Conservation (phyloP, 2,888 invertebrate species). For the Gnatocerus cornutus region DNA sequence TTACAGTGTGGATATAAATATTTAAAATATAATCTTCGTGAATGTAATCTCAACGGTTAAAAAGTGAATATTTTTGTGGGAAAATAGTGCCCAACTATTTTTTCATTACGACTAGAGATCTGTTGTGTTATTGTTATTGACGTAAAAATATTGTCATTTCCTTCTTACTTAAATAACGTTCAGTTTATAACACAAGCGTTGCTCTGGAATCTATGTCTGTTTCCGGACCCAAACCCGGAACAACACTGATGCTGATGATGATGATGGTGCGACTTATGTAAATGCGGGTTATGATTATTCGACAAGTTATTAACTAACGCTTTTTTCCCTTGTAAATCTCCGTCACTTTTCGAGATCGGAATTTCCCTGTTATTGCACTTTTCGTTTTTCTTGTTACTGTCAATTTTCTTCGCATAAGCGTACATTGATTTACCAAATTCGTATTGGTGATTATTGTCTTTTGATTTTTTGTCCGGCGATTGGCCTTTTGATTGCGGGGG, state of each 20-base stretch:
- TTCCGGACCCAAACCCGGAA: conserved; percentile 70
- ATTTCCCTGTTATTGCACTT: conserved; percentile 52
- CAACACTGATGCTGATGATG: conserved; percentile 71
- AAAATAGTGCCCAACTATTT: conserved; percentile 19
- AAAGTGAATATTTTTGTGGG: conserved; percentile 31
- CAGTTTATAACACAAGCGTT: conserved; percentile 70
- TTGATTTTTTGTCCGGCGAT: conserved; percentile 11
- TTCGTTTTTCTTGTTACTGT: conserved; percentile 50
- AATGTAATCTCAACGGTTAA: conserved; percentile 14
- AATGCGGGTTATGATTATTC: conserved; percentile 62
- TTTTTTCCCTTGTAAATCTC: conserved; percentile 59
- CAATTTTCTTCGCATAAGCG: conserved; percentile 61
- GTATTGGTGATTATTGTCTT: conserved; percentile 50
- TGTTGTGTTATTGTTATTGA: conserved; percentile 7
- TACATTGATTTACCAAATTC: conserved; percentile 64
- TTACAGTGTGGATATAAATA: conserved; percentile 26
- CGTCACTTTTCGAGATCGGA: conserved; percentile 65
- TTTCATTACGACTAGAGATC: conserved; percentile 24
- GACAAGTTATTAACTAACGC: conserved; percentile 52
- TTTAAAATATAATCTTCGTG: conserved; percentile 24
- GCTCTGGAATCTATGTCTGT: conserved; percentile 69
- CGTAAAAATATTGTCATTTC: conserved; percentile 38
- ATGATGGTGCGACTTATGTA: conserved; percentile 54
- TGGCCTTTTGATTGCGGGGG: conserved; percentile 9
- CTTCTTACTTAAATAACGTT: conserved; percentile 16